Conservation (phyloP, 1,140 invertebrate genomes). For the Trichogramma pretiosum region DNA sequence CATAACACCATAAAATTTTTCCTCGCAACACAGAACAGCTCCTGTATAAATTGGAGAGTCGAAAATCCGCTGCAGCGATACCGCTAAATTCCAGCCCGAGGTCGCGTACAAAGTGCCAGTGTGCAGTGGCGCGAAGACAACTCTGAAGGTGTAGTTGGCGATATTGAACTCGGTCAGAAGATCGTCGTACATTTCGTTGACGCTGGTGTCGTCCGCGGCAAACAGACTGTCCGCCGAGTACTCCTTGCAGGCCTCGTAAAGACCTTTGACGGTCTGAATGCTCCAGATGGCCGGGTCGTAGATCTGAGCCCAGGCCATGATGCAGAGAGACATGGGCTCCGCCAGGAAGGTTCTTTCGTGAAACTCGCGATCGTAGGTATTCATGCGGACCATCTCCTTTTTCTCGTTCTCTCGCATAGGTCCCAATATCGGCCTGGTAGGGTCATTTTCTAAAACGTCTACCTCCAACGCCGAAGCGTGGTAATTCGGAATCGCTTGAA, state of each 20-base stretch:
- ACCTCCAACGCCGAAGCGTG: conserved; percentile 33
- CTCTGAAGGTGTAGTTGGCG: conserved; percentile 36
- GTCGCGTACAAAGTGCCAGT: conserved; percentile 25
- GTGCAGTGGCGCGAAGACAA: conserved; percentile 34
- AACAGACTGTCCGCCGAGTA: conserved; percentile 29
- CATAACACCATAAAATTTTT: conserved; percentile 32
- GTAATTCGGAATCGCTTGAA: conserved; percentile 23
- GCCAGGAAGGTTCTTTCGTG: conserved; percentile 21
- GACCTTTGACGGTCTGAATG: conserved; percentile 26
- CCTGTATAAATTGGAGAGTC: conserved; percentile 33
- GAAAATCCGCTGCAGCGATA: conserved; percentile 33
- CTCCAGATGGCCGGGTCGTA: conserved; percentile 36
- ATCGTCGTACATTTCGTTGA: conserved; percentile 24
- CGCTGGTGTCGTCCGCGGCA: conserved; percentile 24
- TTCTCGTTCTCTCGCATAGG: conserved; percentile 19
- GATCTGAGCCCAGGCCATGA: conserved; percentile 40
- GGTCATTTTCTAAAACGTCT: conserved; percentile 29
- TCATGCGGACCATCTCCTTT: conserved; percentile 9
- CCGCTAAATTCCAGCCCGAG: conserved; percentile 32
- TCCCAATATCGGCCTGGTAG: conserved; percentile 23
- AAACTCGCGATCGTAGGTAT: conserved; percentile 24
- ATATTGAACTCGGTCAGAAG: conserved; percentile 32
- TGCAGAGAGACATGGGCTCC: conserved; percentile 34
- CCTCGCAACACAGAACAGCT: conserved; percentile 28
- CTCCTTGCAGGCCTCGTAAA: conserved; percentile 31